A percentile compares a stretch with the other conserved stretches of the same genome.
These are phyloP conservation scores for Phoronis australis DNA, from an alignment of 2,888 invertebrate genomes.

Conservation along the genomic window DNA sequence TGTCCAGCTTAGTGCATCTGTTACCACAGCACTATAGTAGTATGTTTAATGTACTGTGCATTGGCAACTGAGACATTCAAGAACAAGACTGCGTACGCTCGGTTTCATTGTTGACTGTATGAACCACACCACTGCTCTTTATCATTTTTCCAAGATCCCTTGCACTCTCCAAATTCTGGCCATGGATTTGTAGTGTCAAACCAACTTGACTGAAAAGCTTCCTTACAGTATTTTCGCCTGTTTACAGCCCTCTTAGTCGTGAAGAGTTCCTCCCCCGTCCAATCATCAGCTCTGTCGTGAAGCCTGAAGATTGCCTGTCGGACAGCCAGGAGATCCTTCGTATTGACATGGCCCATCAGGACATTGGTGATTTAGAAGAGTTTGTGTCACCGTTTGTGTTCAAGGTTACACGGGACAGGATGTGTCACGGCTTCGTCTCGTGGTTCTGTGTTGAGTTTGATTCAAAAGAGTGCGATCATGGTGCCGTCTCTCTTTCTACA, in stretches of 20 bases:
- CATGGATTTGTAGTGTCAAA: too few species aligned
- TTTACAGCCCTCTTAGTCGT: conserved; percentile 17
- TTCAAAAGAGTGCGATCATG: conserved; percentile 11
- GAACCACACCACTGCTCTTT: too few species aligned
- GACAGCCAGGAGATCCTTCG: conserved; percentile 12
- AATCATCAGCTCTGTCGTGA: conserved; percentile 18
- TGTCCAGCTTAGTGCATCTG: too few species aligned
- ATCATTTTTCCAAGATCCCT: too few species aligned
- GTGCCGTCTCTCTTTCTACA: conserved; percentile 19
- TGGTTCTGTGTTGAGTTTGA: conserved; percentile 28
- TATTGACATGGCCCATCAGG: conserved; percentile 19
- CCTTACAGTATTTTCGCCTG: too few species aligned
- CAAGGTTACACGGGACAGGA: conserved; percentile 13
- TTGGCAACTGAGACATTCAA: too few species aligned
- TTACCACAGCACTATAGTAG: too few species aligned
- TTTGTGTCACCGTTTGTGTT: conserved; percentile 18
- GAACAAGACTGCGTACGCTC: too few species aligned
- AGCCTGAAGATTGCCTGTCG: conserved; percentile 18
- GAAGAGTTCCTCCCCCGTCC: conserved; percentile 22
- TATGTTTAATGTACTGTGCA: too few species aligned
- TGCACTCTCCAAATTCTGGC: too few species aligned
- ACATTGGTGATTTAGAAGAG: conserved; percentile 20
- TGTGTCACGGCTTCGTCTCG: conserved; percentile 26
- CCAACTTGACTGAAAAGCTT: too few species aligned
- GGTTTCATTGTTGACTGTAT: too few species aligned